phyloP scores from a whole-genome alignment of 2,797 vertebrate genomes.

The Sebastes elongatus region DNA sequence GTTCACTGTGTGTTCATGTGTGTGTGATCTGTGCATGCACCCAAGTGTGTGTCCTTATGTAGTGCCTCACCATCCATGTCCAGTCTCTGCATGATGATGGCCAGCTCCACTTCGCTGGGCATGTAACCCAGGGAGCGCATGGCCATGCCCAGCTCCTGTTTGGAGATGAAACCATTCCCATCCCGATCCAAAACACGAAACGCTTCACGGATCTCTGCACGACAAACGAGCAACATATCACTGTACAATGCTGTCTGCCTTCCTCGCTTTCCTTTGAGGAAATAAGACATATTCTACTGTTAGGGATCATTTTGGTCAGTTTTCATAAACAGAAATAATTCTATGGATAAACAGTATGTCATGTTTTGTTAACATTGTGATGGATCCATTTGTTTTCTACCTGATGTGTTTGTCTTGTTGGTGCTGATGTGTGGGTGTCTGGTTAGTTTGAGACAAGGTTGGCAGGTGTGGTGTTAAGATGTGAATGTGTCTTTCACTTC shows the following conservation, averaged over 20 bases:
- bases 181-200: slow-evolving; percentile 92
- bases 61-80: slow-evolving; percentile 93
- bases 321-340: background rate
- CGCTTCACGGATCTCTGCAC: slow-evolving; percentile 91
- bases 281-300: background rate
- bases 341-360: background rate
- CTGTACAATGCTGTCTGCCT: background rate
- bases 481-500: background rate
- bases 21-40: slow-evolving; percentile 29
- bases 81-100: slow-evolving; percentile 95
- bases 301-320: background rate
- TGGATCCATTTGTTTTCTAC: background rate
- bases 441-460: background rate
- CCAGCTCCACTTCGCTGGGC: slow-evolving; percentile 94
- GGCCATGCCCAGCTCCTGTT: slow-evolving; percentile 96
- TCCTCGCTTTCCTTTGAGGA: background rate
- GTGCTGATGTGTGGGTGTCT: background rate
- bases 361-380: background rate
- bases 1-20: background rate
- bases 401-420: background rate
- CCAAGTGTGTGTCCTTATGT: slow-evolving; percentile 52
- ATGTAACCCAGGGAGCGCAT: slow-evolving; percentile 96
- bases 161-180: slow-evolving; percentile 95
- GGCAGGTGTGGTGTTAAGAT: background rate
- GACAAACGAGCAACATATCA: slow-evolving; percentile 33